phyloP scores from a whole-genome alignment of 2,797 vertebrate species.

The Ispidina picta region DNA sequence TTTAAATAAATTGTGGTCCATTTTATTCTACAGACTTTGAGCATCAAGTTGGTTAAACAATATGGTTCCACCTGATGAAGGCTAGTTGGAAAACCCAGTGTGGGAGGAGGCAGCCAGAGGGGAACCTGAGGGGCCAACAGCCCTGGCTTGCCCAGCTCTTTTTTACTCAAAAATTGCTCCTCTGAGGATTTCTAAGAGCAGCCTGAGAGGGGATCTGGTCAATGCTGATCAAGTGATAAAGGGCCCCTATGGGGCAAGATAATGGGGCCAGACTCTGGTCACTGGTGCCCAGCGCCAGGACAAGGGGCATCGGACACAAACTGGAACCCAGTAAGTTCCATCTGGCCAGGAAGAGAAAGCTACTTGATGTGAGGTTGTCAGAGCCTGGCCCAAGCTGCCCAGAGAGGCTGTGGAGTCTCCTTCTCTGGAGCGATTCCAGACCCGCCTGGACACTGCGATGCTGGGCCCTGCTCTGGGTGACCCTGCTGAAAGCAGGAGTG shows the following conservation, averaged over 20 bases:
- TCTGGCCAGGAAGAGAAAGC: background rate
- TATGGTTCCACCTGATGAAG: fast-evolving
- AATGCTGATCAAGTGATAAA: too few species aligned
- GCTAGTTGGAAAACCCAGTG: background rate
- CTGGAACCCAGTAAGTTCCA: background rate
- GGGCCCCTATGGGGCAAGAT: too few species aligned
- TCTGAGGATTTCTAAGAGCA: background rate
- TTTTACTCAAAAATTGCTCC: background rate
- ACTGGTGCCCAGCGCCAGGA: background rate
- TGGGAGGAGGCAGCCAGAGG: background rate
- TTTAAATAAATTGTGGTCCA: background rate
- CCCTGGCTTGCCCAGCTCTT: fast-evolving
- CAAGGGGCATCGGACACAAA: background rate
- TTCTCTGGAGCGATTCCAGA: too few species aligned
- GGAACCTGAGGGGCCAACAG: fast-evolving
- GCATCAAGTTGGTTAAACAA: background rate
- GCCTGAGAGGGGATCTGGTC: too few species aligned
- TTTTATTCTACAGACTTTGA: background rate
- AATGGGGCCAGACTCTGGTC: too few species aligned
- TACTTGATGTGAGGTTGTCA: background rate
- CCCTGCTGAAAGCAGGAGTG: too few species aligned
- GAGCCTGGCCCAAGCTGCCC: background rate
- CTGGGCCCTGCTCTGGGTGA: too few species aligned
- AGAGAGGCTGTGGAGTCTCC: background rate
- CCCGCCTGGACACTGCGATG: background rate